A percentile compares a stretch with the other conserved stretches of the same genome.
Conservation (phyloP, 2,888 invertebrate genomes). For the Patella caerulea region DNA sequence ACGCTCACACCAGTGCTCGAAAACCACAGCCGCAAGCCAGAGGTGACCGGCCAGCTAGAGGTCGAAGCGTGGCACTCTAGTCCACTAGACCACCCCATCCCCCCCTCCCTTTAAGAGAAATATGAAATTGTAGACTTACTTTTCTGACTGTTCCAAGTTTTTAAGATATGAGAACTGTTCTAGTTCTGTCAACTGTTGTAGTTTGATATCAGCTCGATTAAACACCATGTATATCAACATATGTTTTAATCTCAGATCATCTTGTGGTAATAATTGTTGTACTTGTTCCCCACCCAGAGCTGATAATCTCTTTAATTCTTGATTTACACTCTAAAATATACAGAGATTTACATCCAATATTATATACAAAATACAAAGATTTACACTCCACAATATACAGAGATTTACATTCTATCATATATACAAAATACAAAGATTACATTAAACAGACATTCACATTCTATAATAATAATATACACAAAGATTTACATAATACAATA, state of each 20-base stretch:
- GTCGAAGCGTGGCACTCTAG: too few species aligned
- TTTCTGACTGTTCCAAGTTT: constrained; percentile 48
- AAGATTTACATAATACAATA: too few species aligned
- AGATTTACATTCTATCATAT: too few species aligned
- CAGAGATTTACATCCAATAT: not conserved
- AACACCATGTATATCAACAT: constrained; percentile 63
- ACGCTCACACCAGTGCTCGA: too few species aligned
- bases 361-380: not conserved
- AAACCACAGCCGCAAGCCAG: too few species aligned
- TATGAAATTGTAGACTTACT: constrained; percentile 34
- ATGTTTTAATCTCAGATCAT: constrained; percentile 64
- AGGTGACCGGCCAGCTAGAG: too few species aligned
- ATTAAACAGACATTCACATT: constrained; percentile 31
- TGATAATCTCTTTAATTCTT: constrained; percentile 51
- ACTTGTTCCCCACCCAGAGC: constrained; percentile 37
- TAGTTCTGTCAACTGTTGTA: constrained; percentile 49
- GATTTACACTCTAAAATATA: constrained; percentile 47
- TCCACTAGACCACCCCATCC: too few species aligned
- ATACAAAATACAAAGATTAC: too few species aligned
- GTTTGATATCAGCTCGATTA: constrained; percentile 37
- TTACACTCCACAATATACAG: too few species aligned
- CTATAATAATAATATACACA: constrained; percentile 45
- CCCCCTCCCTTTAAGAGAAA: too few species aligned
- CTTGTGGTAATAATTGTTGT: constrained; percentile 41
- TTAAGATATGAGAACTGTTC: constrained; percentile 67